Evolutionary conservation across 2,888 invertebrate genomes (phyloP).

Genomic region (Nematopogon swammerdamellus): DNA sequence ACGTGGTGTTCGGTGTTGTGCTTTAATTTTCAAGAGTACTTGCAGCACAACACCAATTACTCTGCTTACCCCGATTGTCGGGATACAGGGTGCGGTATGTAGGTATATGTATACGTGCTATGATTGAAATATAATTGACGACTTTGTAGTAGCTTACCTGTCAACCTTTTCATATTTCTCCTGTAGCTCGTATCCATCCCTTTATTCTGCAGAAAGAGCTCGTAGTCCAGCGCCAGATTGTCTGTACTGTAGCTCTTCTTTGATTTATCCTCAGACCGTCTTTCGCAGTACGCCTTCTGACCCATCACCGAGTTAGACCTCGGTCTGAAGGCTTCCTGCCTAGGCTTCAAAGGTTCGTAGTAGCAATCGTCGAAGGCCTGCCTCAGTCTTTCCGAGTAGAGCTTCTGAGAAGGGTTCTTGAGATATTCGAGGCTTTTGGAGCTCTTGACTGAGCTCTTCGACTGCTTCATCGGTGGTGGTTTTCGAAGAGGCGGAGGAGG

Average conservation of each 20-base stretch:
- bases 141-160: too few relatives aligned
- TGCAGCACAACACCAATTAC: too few relatives aligned
- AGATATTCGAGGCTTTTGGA: slow-evolving; percentile 54
- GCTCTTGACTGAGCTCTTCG: slow-evolving; percentile 25
- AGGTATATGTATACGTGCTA: too few relatives aligned
- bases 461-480: slow-evolving; percentile 14
- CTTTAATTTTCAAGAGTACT: too few relatives aligned
- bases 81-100: too few relatives aligned
- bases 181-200: slow-evolving; percentile 23
- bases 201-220: slow-evolving; percentile 60
- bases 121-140: too few relatives aligned
- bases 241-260: slow-evolving; percentile 40
- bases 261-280: slow-evolving; percentile 13
- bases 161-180: slow-evolving; percentile 46
- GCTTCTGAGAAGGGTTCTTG: slow-evolving; percentile 42
- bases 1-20: too few relatives aligned
- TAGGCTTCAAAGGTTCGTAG: slow-evolving; percentile 17
- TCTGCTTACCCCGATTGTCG: too few relatives aligned
- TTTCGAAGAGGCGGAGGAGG: slow-evolving; percentile 6
- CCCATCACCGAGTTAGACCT: slow-evolving; percentile 20
- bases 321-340: slow-evolving; percentile 14
- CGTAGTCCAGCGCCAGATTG: slow-evolving; percentile 73
- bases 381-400: slow-evolving; percentile 35
- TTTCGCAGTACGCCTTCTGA: slow-evolving; percentile 21
- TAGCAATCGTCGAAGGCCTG: slow-evolving; percentile 40